Conservation (phyloP, 2,113 vertebrate species). For the Phalacrocorax pelagicus region DNA sequence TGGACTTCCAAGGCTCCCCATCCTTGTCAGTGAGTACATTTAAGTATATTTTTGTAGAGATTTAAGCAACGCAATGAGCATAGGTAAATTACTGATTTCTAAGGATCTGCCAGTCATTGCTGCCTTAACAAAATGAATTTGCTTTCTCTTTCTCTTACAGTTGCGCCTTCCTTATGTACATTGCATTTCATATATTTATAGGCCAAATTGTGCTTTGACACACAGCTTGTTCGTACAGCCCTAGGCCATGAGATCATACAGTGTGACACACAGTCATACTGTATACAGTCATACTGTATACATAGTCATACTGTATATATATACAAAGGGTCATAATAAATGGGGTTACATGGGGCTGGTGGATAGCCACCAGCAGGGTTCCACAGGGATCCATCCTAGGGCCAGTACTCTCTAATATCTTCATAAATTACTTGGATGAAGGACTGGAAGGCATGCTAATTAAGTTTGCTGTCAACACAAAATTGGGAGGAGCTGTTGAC, state of each 20-base stretch:
- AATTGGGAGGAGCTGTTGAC: too few species aligned
- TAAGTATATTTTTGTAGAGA: neutral
- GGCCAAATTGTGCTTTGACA: neutral
- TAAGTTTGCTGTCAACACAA: too few species aligned
- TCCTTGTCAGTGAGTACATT: neutral
- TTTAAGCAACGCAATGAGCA: neutral
- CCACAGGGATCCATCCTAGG: too few species aligned
- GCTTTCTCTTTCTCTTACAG: neutral
- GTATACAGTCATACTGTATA: neutral
- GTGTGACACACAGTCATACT: neutral
- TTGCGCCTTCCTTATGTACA: neutral
- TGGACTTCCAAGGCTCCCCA: neutral
- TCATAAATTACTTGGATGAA: too few species aligned
- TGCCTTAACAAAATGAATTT: neutral
- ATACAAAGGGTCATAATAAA: too few species aligned
- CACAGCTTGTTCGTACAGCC: rapidly evolving
- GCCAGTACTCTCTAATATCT: too few species aligned
- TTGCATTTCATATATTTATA: neutral
- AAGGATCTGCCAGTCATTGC: neutral
- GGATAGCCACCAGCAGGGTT: too few species aligned
- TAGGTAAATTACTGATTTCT: neutral
- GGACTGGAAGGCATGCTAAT: too few species aligned
- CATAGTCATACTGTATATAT: too few species aligned
- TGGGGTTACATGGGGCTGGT: too few species aligned
- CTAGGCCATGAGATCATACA: rapidly evolving